These are phyloP conservation scores for Oryzaephilus surinamensis DNA, from an alignment of 1,140 invertebrate species.

Conservation along the genomic window DNA sequence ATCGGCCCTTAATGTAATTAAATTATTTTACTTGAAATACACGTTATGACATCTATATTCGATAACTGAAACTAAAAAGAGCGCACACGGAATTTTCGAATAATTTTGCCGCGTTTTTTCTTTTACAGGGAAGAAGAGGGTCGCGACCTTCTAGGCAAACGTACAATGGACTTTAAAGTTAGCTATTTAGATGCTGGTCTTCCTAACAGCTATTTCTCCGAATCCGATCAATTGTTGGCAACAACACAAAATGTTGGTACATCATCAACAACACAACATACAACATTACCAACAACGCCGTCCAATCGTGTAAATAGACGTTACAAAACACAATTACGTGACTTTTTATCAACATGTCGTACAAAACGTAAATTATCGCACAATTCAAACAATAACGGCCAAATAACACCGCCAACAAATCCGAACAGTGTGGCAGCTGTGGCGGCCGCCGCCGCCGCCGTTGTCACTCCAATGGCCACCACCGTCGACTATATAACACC, in stretches of 20 bases:
- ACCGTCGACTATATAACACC: conserved; percentile 55
- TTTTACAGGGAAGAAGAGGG: conserved; percentile 91
- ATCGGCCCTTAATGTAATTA: conserved; percentile 88
- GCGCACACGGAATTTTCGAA: background rate
- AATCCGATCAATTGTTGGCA: conserved; percentile 67
- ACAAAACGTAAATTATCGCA: conserved; percentile 73
- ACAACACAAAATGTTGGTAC: conserved; percentile 39
- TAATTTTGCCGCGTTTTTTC: background rate
- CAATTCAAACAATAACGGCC: conserved; percentile 35
- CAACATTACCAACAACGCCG: conserved; percentile 45
- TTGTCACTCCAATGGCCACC: conserved; percentile 36
- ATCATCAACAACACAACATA: conserved; percentile 30
- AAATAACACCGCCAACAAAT: conserved; percentile 28
- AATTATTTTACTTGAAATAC: too few relatives aligned
- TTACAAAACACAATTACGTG: conserved; percentile 85
- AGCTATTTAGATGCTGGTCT: conserved; percentile 90
- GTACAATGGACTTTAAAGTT: conserved; percentile 98
- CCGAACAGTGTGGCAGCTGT: conserved; percentile 13
- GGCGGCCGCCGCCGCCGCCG: conserved; percentile 29
- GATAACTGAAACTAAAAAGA: too few relatives aligned
- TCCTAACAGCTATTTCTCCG: conserved; percentile 80
- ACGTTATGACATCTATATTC: background rate
- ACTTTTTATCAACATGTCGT: conserved; percentile 84
- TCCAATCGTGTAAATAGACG: conserved; percentile 70
- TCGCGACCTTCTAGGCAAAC: conserved; percentile 85